Base-by-base conservation (phyloP, 2,797 vertebrate species). In the Helicolenus hilgendorfi region DNA sequence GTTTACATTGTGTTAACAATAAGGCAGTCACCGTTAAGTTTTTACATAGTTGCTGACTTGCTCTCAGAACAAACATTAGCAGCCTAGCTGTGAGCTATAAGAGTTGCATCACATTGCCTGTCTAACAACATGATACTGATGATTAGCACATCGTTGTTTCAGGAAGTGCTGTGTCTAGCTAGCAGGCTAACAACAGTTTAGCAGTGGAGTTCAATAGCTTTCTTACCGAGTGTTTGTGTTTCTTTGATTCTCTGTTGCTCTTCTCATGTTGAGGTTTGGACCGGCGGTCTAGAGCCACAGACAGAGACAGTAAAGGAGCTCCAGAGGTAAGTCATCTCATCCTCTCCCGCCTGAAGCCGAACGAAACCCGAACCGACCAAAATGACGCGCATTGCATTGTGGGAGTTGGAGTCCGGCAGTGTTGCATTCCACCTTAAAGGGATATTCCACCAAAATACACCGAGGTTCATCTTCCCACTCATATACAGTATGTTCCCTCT, bases 151-250 rank as follows among this genome's bases (percentile, higher is more conserved):
- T 14, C 11, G 24, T 15, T 67, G 64, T 85, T 89, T 76, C 90
- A 88, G 93, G 94, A 95, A 94, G 92, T 89, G 67, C 5, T 18
- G 29, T 59, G 49, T 84, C 81, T 58, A 83, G 93, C 91, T 92
- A 88, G 58, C 86, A 29, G 14, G 73, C 80, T 83, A 78, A 74
- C 59, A 49, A 8, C 55, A 64, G 41, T 9, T 33, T 53, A 78
- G 3, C 56, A 14, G 18, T 11, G 15, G 9, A 38, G 7, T 20
- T 8, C 2, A 62, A 53, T 4, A 1, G 3, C 22, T 60, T 55
- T 63, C 91, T 94, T 89, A 96, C 95, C 84, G 68, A 24, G 7
- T 13, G n/a, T 72, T 35, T n/a, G 8, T 13, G 24, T 73, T 35
- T n/a, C 79, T 79, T 69, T 86, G 84, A 11, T 84, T 92, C 84